These are phyloP conservation scores for Amphipyra berbera DNA, from an alignment of 2,888 invertebrate genomes.

Conservation along the genomic window DNA sequence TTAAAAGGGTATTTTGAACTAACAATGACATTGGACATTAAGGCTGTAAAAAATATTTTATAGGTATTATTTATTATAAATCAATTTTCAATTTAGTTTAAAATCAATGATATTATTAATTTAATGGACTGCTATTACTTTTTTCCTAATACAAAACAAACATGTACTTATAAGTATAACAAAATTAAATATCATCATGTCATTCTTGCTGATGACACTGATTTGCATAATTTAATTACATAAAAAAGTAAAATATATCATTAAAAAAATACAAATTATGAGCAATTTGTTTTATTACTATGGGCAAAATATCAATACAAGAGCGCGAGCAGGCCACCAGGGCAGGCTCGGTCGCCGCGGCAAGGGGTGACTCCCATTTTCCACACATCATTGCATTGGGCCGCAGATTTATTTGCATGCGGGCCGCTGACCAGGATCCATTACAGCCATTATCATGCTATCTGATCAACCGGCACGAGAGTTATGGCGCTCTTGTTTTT, in stretches of 20 bases:
- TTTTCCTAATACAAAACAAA: too few species aligned
- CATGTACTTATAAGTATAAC: too few species aligned
- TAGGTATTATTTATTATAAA: too few species aligned
- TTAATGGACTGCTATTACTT: too few species aligned
- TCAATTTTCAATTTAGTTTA: too few species aligned
- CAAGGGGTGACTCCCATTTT: slow-evolving; percentile 87
- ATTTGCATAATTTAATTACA: too few species aligned
- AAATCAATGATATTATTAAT: too few species aligned
- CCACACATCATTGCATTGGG: slow-evolving; percentile 90
- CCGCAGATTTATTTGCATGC: slow-evolving; percentile 90
- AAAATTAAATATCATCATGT: too few species aligned
- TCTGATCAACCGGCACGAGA: slow-evolving; percentile 89
- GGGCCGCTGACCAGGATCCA: slow-evolving; percentile 90
- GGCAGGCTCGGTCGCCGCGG: slow-evolving; percentile 64
- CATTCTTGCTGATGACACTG: too few species aligned
- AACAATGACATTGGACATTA: neutral
- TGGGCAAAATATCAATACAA: slow-evolving; percentile 56
- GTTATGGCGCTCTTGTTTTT: slow-evolving; percentile 88
- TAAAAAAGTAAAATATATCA: slow-evolving; percentile 4
- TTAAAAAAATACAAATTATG: slow-evolving; percentile 53
- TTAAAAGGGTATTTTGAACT: slow-evolving; percentile 6
- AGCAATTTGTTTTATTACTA: slow-evolving; percentile 64
- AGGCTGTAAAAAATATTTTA: too few species aligned
- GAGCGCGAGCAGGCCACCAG: slow-evolving; percentile 59
- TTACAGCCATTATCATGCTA: slow-evolving; percentile 88